Evolutionary conservation across 2,113 vertebrate species (phyloP), one percentile per base, ranked within the genome.

Genomic region (Labeo rohita): DNA sequence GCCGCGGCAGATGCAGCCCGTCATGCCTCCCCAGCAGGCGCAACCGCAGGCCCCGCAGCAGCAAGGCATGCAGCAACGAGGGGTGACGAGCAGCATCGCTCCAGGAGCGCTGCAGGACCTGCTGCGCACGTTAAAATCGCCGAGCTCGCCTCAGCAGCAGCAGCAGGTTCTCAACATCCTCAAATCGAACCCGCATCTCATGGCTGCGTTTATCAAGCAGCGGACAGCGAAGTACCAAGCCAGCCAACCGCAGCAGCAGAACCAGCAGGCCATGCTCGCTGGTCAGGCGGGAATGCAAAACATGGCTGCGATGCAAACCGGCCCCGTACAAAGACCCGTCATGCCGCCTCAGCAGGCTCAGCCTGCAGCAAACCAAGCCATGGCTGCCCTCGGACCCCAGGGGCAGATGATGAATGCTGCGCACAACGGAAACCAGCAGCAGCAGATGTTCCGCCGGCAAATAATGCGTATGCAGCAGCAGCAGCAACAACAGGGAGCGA

Each of bases 181-280:
- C 78, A 99, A 99, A 89, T 98, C 97, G 28, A 99, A 99, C 92
- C 98, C 98, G 16, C 98, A 99, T 93, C 95, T 99, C 54, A 99
- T 99, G 98, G 97, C 98, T 50, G 98, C 98, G 86, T 99, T 99
- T 92, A 99, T 99, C 92, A 99, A 99, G 93, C 98, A 99, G 94
- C 93, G 98, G 92, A 98, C 98, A 0, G 97, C 97, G 87, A 98
- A 98, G 93, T 99, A 99, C 18, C 97, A 97, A 87, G 97, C 97
- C 36, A 98, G 94, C 88, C 97, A 99, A 93, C 96, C 97, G 0
- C 96, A 95, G 39, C 86, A 96, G 92, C 97, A 96, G 90, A 95
- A 95, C 6, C 96, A 96, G 36, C 96, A 96, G 0, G 93, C 96
- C 72, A 95, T 97, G 39, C 95, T 97, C 87, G 93, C 95, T 8